A percentile compares a stretch with the other conserved stretches of the same genome.
Conservation (phyloP, 2,113 vertebrate genomes). For the Chloebia gouldiae region DNA sequence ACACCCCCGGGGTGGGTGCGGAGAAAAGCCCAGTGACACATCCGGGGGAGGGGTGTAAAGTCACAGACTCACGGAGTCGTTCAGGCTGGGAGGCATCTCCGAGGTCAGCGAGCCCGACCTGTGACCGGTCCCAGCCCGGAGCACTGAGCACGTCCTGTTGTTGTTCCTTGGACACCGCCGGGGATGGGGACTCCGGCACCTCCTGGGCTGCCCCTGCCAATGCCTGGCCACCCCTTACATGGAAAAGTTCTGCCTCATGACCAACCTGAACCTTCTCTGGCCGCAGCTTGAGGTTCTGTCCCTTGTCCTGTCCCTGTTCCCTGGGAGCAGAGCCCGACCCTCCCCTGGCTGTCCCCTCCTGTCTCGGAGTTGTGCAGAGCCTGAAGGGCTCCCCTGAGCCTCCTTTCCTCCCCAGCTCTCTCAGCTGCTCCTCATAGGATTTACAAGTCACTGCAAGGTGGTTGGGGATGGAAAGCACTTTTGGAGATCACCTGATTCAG, state of each 20-base stretch:
- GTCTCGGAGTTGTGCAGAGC: background rate
- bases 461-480: background rate
- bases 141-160: background rate
- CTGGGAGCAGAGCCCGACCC: background rate
- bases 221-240: background rate
- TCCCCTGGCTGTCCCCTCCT: background rate
- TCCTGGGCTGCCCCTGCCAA: background rate
- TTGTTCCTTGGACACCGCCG: background rate
- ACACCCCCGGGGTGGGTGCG: rapidly evolving
- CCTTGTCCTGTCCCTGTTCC: background rate
- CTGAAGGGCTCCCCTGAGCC: rapidly evolving
- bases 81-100: background rate
- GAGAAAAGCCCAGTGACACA: background rate
- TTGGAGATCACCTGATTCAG: background rate
- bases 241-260: background rate
- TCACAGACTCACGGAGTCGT: background rate
- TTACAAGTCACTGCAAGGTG: background rate
- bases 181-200: background rate
- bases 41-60: background rate
- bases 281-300: background rate
- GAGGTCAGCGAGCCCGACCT: background rate
- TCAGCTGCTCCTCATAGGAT: rapidly evolving
- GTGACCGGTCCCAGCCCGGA: background rate
- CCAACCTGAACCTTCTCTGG: background rate
- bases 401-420: background rate